Evolutionary conservation across 2,113 vertebrate species (phyloP).

Genomic region (Rhabdornis inornatus): DNA sequence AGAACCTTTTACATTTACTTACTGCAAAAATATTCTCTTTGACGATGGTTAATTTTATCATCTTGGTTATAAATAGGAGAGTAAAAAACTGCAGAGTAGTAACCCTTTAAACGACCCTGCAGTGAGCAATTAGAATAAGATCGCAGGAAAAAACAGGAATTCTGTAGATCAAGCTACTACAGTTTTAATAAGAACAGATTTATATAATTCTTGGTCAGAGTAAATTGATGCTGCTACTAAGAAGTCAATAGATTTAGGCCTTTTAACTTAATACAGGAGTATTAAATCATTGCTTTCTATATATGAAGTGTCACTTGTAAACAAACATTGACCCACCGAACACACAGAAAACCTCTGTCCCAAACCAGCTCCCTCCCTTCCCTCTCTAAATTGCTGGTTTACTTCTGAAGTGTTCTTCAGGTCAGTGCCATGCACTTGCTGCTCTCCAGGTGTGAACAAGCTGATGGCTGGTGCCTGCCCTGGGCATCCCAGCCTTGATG

Average conservation of each 20-base stretch:
- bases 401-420: not conserved
- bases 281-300: not conserved
- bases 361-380: not conserved
- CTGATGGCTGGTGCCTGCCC: not conserved
- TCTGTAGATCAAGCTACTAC: not conserved
- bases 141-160: not conserved
- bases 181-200: not conserved
- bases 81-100: not conserved
- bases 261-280: not conserved
- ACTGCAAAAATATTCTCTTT: not conserved
- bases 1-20: not conserved
- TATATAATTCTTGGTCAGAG: not conserved
- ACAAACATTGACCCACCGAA: not conserved
- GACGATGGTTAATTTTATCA: not conserved
- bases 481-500: not conserved
- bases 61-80: not conserved
- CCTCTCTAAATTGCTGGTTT: not conserved
- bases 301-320: not conserved
- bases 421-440: not conserved
- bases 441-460: not conserved
- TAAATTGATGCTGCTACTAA: not conserved
- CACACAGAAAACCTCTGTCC: rapidly evolving
- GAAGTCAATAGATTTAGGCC: not conserved
- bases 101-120: not conserved
- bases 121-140: not conserved